A percentile compares a stretch with the other conserved stretches of the same genome.
Evolutionary conservation across 2,888 invertebrate species (phyloP).

Genomic region (Drosophila merina): DNA sequence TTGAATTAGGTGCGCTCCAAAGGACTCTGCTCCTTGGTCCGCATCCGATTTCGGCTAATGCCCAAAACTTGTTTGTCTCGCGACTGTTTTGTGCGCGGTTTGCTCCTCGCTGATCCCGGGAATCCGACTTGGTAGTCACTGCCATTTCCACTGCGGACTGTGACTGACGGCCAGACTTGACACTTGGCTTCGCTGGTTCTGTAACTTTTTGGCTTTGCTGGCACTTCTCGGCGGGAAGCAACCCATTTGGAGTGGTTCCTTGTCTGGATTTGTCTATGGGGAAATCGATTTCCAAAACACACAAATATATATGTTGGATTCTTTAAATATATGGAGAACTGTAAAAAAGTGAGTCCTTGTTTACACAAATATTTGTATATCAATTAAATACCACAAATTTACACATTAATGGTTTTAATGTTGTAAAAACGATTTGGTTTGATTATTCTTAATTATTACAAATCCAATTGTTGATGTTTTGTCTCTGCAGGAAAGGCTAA

Average conservation of each 20-base stretch:
- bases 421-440: too few species aligned
- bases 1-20: constrained; percentile 68
- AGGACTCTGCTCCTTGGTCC: constrained; percentile 11
- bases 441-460: too few species aligned
- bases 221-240: constrained; percentile 9
- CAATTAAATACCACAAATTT: too few species aligned
- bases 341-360: too few species aligned
- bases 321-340: too few species aligned
- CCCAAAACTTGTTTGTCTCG: constrained; percentile 44
- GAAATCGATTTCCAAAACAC: not conserved
- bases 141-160: not conserved
- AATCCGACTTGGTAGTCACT: constrained; percentile 27
- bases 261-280: not conserved
- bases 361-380: too few species aligned
- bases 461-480: too few species aligned
- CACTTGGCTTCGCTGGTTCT: constrained; percentile 32
- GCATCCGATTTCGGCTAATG: constrained; percentile 39
- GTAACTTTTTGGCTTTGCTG: constrained; percentile 27
- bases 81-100: constrained; percentile 29
- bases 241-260: constrained; percentile 8
- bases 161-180: constrained; percentile 33
- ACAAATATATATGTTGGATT: too few species aligned
- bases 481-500: too few species aligned
- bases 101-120: constrained; percentile 19
- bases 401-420: too few species aligned